Conservation (phyloP, 1,140 invertebrate genomes). For the Plodia interpunctella region DNA sequence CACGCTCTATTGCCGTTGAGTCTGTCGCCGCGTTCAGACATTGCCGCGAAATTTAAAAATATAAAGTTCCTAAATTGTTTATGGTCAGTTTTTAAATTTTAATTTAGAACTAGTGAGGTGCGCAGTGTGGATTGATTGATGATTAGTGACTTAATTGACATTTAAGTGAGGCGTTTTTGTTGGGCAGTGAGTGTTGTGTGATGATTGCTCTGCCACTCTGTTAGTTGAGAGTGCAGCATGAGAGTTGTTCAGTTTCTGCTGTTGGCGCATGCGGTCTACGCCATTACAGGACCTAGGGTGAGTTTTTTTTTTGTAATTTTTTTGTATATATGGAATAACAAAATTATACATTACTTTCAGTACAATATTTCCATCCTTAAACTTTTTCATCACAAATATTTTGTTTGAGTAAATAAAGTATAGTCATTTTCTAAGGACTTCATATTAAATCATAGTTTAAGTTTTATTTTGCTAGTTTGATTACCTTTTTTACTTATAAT, state of each 20-base stretch:
- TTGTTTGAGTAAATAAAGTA: too few species aligned
- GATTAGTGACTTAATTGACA: constrained; percentile 21
- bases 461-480: too few species aligned
- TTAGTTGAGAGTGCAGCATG: constrained; percentile 63
- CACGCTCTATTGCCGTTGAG: constrained; percentile 46
- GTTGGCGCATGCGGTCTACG: constrained; percentile 61
- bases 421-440: too few species aligned
- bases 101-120: constrained; percentile 28
- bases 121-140: constrained; percentile 26
- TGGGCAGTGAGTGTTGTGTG: constrained; percentile 53
- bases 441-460: too few species aligned
- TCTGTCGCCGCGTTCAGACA: constrained; percentile 47
- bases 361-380: too few species aligned
- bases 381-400: too few species aligned
- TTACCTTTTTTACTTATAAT: too few species aligned
- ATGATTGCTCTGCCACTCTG: constrained; percentile 67
- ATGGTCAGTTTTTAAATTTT: constrained; percentile 8
- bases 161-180: constrained; percentile 21
- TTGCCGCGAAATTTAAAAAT: constrained; percentile 25
- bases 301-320: constrained; percentile 21
- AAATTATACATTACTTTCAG: too few species aligned
- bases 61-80: constrained; percentile 10
- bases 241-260: constrained; percentile 59
- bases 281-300: constrained; percentile 67
- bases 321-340: too few species aligned